Percentiles rank a stretch among this genome's conserved stretches.
Evolutionary conservation across 1,140 invertebrate genomes (phyloP).

Genomic region (Heliothis subflexa): DNA sequence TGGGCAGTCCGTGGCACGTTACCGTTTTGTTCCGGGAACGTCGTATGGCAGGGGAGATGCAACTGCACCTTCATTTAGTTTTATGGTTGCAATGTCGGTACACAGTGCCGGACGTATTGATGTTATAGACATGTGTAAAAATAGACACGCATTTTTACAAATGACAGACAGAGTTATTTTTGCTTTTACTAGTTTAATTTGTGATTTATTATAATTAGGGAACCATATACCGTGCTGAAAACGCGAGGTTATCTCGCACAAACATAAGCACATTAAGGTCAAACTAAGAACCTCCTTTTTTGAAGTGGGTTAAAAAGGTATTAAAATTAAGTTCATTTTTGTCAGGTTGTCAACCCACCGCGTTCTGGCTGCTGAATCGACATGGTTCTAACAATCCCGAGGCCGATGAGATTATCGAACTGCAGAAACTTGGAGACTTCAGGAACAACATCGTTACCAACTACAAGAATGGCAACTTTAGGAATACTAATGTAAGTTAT

Average conservation of each 20-base stretch:
- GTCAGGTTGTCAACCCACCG: constrained; percentile 87
- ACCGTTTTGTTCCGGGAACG: constrained; percentile 5
- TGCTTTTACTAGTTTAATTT: no score
- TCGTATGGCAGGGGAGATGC: background rate
- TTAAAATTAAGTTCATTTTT: background rate
- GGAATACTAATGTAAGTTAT: constrained; percentile 72
- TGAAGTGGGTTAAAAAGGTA: no score
- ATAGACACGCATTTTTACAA: background rate
- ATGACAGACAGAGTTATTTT: background rate
- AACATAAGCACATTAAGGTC: no score
- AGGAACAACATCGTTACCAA: constrained; percentile 87
- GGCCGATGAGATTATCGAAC: constrained; percentile 81
- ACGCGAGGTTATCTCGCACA: no score
- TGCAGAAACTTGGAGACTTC: constrained; percentile 85
- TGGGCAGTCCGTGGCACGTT: background rate
- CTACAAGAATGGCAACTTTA: constrained; percentile 82
- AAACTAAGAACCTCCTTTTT: no score
- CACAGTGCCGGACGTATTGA: constrained; percentile 14
- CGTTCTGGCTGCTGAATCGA: constrained; percentile 88
- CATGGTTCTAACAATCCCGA: constrained; percentile 89
- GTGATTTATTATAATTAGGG: no score
- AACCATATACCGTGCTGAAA: no score
- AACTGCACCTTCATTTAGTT: constrained; percentile 7
- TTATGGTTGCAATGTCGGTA: background rate
- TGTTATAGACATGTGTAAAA: constrained; percentile 5